Evolutionary conservation across 2,113 vertebrate species (phyloP), one percentile per base, ranked within the genome.

Genomic region (Empidonax alnorum): DNA sequence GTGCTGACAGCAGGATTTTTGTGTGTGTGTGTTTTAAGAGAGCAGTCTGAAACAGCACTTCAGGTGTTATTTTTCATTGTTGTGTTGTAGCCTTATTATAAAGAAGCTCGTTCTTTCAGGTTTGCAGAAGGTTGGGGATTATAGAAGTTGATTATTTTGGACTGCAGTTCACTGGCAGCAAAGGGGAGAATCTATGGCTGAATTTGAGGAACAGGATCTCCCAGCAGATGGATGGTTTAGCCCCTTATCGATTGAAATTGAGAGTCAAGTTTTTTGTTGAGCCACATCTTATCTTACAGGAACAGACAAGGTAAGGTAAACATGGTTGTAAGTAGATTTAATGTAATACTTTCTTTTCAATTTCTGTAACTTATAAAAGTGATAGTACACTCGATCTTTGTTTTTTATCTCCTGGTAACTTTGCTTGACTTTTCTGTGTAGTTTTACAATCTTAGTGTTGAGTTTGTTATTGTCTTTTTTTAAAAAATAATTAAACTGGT

Each of bases 91-190:
- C 53, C 63, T 63, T 14, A 33, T 71, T 52, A 9, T 46, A 81
- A 85, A 46, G 46, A 77, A 44, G 41, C 20, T 96, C n/a, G 82
- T 84, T 96, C 59, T 96, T 84, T 71, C 96, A 99, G 99, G 99
- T 99, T 96, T 99, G 99, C 97, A 98, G 99, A 86, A 98, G 99
- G 94, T 93, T 99, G 97, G 99, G 99, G 20, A 99, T 99, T 92
- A 99, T 99, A 92, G 99, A 99, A 97, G 99, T 98, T 88, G 99
- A 99, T 98, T 99, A 99, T 98, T 99, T 99, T 89, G 99, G 99
- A 93, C 98, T 99, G 95, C 99, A 99, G 94, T 99, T 99, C 97
- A 99, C 98, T 2, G 99, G 99, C 94, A 98, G 98, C 97, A 99
- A 99, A 98, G 99, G 99, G 27, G 99, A 99, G 94, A 99, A 98